A percentile compares a stretch with the other conserved stretches of the same genome.
Conservation (phyloP, 2,113 vertebrate genomes). For the Podocnemis expansa region DNA sequence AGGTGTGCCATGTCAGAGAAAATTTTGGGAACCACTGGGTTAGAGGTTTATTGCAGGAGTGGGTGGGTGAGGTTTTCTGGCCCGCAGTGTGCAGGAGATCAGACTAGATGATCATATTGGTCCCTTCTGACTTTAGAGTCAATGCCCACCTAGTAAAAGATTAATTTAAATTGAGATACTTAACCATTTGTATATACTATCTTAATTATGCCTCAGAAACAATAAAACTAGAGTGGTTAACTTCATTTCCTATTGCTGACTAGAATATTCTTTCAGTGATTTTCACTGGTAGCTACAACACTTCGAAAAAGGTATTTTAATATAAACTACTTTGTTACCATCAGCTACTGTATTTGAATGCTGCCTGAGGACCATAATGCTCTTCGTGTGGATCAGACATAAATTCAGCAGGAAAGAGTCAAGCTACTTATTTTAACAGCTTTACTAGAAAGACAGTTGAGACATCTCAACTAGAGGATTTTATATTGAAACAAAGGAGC, state of each 20-base stretch:
- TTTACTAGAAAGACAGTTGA: background rate
- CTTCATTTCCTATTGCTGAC: background rate
- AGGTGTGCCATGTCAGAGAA: too few species aligned
- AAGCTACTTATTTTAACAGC: background rate
- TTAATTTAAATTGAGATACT: background rate
- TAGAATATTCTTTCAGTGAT: background rate
- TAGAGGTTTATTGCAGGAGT: too few species aligned
- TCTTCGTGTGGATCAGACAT: background rate
- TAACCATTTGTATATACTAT: background rate
- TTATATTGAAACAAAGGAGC: background rate
- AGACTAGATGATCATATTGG: too few species aligned
- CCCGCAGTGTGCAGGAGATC: too few species aligned
- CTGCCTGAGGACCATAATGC: background rate
- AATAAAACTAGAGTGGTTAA: background rate
- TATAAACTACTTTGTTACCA: background rate
- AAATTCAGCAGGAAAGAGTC: background rate
- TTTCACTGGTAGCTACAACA: background rate
- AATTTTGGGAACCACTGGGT: too few species aligned
- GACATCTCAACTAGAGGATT: background rate
- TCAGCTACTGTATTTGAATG: background rate
- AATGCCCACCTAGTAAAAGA: background rate
- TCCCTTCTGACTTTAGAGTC: too few species aligned
- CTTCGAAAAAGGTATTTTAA: too few species aligned
- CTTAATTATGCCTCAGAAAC: background rate
- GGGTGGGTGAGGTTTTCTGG: too few species aligned